These are phyloP conservation scores for Alosa sapidissima DNA, from an alignment of 2,797 vertebrate genomes.

Conservation along the genomic window DNA sequence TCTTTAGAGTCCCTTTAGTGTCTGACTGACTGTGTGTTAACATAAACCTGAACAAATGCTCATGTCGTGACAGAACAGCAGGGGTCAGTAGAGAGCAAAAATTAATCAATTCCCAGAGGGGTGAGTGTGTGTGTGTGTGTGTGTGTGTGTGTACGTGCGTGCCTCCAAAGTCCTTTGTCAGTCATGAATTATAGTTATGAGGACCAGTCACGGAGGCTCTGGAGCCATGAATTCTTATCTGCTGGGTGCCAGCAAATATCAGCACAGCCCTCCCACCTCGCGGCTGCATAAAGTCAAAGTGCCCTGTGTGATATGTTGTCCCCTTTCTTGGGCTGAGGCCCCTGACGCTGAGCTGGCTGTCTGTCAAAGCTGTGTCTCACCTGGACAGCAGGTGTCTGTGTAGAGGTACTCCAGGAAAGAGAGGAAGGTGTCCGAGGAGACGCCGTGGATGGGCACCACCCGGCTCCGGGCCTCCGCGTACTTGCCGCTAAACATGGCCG, in stretches of 20 bases:
- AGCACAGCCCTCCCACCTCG: neutral
- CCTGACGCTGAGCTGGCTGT: neutral
- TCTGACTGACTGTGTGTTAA: neutral
- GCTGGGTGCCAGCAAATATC: neutral
- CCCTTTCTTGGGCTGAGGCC: neutral
- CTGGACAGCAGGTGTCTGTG: conserved; percentile 94
- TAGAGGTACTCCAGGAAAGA: conserved; percentile 96
- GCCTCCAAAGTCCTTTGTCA: neutral
- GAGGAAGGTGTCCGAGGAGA: conserved; percentile 96
- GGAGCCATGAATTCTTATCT: conserved; percentile 4
- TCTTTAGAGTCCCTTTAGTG: neutral
- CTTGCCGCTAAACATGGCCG: conserved; percentile 96
- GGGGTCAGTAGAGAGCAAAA: conserved; percentile 9
- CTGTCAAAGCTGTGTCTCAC: conserved; percentile 68
- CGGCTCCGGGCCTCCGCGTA: conserved; percentile 90
- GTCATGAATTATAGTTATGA: conserved; percentile 14
- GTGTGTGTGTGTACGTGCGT: neutral
- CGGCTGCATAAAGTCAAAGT: neutral
- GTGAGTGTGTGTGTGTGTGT: neutral
- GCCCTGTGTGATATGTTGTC: neutral
- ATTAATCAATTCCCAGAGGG: neutral
- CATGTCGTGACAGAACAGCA: neutral
- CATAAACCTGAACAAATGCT: neutral
- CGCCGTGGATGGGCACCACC: conserved; percentile 90
- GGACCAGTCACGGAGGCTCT: neutral